Evolutionary conservation across 2,797 vertebrate genomes (phyloP), one percentile per base, ranked within the genome.

Genomic region (Chaetophractus vellerosus): DNA sequence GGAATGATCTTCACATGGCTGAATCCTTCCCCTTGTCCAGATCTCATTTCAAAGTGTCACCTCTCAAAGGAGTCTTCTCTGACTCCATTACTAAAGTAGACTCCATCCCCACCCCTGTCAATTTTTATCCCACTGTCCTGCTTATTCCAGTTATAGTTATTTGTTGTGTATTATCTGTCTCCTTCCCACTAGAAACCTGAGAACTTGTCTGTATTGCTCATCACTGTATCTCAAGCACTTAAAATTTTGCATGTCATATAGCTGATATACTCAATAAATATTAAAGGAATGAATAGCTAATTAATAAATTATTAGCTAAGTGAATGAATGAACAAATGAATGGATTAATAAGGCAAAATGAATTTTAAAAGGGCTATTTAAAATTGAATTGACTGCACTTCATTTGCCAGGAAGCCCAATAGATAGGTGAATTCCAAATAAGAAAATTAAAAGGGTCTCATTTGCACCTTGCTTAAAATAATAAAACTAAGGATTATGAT

Each of bases 241-340:
- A 76, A 18, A 91, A 80, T 6, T 91, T 45, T 66, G 26, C 28
- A 24, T 74, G 18, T 23, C 2, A 36, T 48, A 55, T 28, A 61
- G 9, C 23, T 81, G 45, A 57, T 59, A 57, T 59, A 16, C 26
- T 52, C 28, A 71, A 50, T 55, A 91, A 80, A 81, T 45, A 80
- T 61, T 78, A 95, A 74, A 87, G 24, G 38, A 83, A 69, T 59
- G 31, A 52, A 23, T 78, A 21, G 71, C n/a, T 91, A 64, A 85
- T 24, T 57, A 50, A 61, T 21, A 45, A 71, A 45, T 68, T 45
- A 21, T 63, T n/a, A 24, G 1, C 24, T 74, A 18, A 79, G 75
- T 23, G 28, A 84, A 24, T 23, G 4, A 76, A 72, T 33, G 45
- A 52, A 59, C n/a, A 45, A 64, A 69, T 23, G 31, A 87, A 84